Base-by-base conservation (phyloP, 1,140 invertebrate genomes). In the Uloborus diversus region DNA sequence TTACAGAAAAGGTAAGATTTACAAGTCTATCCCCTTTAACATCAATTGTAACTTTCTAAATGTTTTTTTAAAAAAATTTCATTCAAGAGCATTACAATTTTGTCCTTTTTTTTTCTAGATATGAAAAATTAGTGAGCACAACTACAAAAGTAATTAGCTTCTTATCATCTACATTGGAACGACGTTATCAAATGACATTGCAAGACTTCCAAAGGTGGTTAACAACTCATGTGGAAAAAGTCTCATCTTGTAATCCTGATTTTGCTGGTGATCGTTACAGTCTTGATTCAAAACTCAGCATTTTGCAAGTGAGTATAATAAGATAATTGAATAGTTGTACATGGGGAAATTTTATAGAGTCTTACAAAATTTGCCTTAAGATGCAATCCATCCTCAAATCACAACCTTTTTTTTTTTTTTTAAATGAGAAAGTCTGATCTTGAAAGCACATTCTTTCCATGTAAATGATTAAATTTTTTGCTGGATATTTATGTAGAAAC, bases 161-260 rank as follows among this genome's bases (percentile, higher is more conserved):
- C 2, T 85, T 98, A 20, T 86, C 93, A 17, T 91, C 91, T 20
- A 93, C 95, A 85, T 88, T 98, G 33, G 93, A 95, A 83, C 97
- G 97, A 86, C 90, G 94, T 81, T 94, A 95, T 85, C 91, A 91
- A 57, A 95, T 97, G 78, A 95, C 95, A 84, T 91, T 94, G 57
- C 90, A 90, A 57, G 92, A 92, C 84, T 89, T 96, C 25, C 92
- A 94, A 83, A 90, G 94, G 82, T 92, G 93, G 85, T 89, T 97
- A 3, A 88, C 89, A 53, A 91, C 92, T 1, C 91, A 93, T 61
- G 92, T 92, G 81, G 96, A 98, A 84, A 98, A 98, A 86, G 91
- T 96, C 0, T 88, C 90, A n/a, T 98, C 96, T 95, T 97, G 95
- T 86, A 90, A 92, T 81, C 93, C 94, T 0, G 95, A 97, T 85